Percentiles rank a stretch among this genome's conserved stretches.
Conservation (phyloP, 2,888 invertebrate genomes). For the Cheilosia variabilis region DNA sequence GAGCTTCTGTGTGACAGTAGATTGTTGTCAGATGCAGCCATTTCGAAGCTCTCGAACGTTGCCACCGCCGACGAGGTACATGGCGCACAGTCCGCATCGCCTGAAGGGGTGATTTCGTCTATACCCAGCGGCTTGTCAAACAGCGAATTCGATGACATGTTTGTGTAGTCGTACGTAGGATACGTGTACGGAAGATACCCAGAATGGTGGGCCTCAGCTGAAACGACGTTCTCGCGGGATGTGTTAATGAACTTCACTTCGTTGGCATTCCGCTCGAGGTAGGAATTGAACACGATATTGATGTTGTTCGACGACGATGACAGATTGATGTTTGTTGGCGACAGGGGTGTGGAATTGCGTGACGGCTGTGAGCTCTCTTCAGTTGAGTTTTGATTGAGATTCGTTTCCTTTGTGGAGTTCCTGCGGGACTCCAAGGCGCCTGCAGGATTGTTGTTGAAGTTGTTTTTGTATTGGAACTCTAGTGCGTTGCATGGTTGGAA, state of each 20-base stretch:
- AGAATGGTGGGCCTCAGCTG: slow-evolving; percentile 81
- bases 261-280: slow-evolving; percentile 81
- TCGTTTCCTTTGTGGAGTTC: slow-evolving; percentile 82
- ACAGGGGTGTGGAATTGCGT: slow-evolving; percentile 77
- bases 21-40: slow-evolving; percentile 81
- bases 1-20: slow-evolving; percentile 79
- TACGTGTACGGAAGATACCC: slow-evolving; percentile 81
- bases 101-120: slow-evolving; percentile 80
- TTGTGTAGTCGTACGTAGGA: slow-evolving; percentile 82
- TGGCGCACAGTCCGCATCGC: slow-evolving; percentile 72
- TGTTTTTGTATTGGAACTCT: slow-evolving; percentile 83
- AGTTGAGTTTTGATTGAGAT: slow-evolving; percentile 81
- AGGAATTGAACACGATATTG: slow-evolving; percentile 82
- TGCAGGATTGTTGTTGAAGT: slow-evolving; percentile 79
- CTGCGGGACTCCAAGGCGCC: slow-evolving; percentile 74
- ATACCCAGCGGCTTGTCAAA: slow-evolving; percentile 82
- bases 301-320: slow-evolving; percentile 83
- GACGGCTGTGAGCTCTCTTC: slow-evolving; percentile 61
- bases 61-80: slow-evolving; percentile 76
- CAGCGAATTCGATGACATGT: slow-evolving; percentile 83
- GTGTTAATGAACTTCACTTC: slow-evolving; percentile 83
- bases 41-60: slow-evolving; percentile 81
- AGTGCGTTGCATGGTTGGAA: slow-evolving; percentile 83
- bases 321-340: slow-evolving; percentile 82
- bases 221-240: slow-evolving; percentile 78